phyloP scores from a whole-genome alignment of 2,113 vertebrate genomes.

The Zeus faber region DNA sequence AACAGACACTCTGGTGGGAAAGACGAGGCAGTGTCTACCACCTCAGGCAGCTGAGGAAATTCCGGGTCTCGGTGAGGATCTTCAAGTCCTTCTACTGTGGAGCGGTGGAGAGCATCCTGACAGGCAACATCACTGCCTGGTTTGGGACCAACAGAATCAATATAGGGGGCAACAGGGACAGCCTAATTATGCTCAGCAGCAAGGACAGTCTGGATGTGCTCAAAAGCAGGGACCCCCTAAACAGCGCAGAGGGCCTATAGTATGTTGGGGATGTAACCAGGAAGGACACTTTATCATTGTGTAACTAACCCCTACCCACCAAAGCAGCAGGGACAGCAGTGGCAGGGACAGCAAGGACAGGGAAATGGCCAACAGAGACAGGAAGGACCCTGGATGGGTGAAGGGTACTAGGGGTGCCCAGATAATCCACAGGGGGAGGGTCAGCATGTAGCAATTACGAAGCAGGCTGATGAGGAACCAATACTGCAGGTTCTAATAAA shows the following conservation, averaged over 20 bases:
- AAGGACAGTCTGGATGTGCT: neutral
- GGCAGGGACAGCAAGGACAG: neutral
- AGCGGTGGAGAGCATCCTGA: too few relatives aligned
- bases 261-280: neutral
- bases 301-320: neutral
- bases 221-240: neutral
- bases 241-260: neutral
- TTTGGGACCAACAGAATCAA: neutral
- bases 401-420: neutral
- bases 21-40: too few relatives aligned
- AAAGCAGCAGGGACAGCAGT: neutral
- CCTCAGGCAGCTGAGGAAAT: too few relatives aligned
- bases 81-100: too few relatives aligned
- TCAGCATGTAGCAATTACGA: neutral
- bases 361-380: neutral
- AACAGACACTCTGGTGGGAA: too few relatives aligned
- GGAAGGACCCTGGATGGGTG: neutral
- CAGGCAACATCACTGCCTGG: too few relatives aligned
- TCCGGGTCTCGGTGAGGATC: too few relatives aligned
- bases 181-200: too few relatives aligned
- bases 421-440: neutral
- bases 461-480: neutral
- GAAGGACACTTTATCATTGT: neutral
- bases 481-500: neutral
- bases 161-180: neutral